These are phyloP conservation scores for Scolopax mira DNA, from an alignment of 2,113 vertebrate genomes.

Conservation along the genomic window DNA sequence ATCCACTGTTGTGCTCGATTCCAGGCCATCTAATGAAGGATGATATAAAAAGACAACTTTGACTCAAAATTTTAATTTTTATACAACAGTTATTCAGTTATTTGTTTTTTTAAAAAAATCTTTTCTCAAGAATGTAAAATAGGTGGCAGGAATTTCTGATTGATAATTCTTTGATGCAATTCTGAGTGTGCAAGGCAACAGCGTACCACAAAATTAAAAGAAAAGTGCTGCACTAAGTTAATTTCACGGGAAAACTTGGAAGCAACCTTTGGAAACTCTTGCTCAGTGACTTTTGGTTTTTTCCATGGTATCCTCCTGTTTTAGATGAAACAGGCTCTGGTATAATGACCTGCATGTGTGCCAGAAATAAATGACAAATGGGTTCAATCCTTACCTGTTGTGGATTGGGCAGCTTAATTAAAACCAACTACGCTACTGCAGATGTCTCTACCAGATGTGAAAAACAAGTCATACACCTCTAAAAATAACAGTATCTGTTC, in stretches of 20 bases:
- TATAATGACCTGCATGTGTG: neutral
- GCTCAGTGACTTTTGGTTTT: neutral
- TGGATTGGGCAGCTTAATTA: neutral
- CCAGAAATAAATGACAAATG: neutral
- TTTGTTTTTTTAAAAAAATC: neutral
- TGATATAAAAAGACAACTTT: neutral
- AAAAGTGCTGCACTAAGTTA: neutral
- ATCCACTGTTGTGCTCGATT: neutral
- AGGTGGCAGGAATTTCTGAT: neutral
- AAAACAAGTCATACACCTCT: neutral
- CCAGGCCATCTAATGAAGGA: neutral
- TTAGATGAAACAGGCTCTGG: neutral
- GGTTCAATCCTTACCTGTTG: neutral
- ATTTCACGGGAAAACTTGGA: neutral
- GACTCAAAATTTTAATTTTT: neutral
- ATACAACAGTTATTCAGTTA: neutral
- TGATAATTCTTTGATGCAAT: neutral
- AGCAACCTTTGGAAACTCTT: neutral
- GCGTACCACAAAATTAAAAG: neutral
- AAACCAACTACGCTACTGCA: neutral
- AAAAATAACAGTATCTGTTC: neutral
- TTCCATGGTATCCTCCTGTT: neutral
- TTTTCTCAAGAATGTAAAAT: neutral
- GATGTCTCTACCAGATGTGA: neutral
- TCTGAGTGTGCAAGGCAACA: neutral